Evolutionary conservation across 2,113 vertebrate species (phyloP), one percentile per base, ranked within the genome.

Genomic region (Aphelocoma coerulescens): DNA sequence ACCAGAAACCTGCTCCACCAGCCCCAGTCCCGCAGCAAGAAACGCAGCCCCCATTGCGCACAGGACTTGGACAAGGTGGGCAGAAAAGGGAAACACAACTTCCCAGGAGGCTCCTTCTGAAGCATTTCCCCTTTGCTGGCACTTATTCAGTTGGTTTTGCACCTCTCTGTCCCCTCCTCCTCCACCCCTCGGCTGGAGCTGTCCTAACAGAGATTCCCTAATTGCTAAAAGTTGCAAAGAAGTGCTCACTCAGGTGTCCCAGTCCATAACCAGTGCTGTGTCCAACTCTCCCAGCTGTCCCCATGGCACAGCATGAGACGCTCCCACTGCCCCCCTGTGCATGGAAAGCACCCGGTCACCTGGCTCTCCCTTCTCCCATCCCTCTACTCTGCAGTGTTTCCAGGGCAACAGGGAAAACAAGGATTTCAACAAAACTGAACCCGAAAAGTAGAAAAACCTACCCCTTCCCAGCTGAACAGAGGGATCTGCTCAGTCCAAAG

Each of bases 391-490:
- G 55, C 59, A 37, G 51, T 26, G 95, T 96, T 97, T 94, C 95
- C 96, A 97, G 93, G 94, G 86, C 61, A 97, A 97, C 52, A 9
- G 59, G 48, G 24, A 87, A 81, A 89, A 69, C 4, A 51, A 35
- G 6, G 33, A 51, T 39, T 43, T 49, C 69, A 76, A 13, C 43
- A 75, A 41, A 95, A 61, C 33, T 2, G 16, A 67, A 35, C 10
- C 76, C 88, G 63, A 94, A 43, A 58, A 69, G 80, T 77, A 48
- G 87, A 87, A 17, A 91, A 88, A 39, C 9, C 48, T 65, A 35
- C 35, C 51, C 86, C n/a, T 24, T 94, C 44, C 33, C 43, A 35
- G 57, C 54, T 30, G 18, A 62, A 69, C 44, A 88, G 74, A 68
- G 82, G 39, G 43, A 72, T 26, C 75, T 88, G 84, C 91, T 95